Base-by-base conservation (phyloP, 2,888 invertebrate genomes). In the Drosophila demipolita region DNA sequence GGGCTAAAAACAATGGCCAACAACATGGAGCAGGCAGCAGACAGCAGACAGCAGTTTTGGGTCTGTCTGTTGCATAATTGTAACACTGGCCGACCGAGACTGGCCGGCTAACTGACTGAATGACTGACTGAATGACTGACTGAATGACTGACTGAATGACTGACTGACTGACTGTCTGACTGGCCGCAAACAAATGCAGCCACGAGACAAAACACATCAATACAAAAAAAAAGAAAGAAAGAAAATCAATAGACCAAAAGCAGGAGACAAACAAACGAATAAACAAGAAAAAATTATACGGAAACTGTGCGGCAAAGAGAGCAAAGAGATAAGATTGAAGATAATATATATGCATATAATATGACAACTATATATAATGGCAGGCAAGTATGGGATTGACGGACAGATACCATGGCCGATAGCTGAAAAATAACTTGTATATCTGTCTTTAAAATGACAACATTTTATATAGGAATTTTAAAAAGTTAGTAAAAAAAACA, bases 31-130 rank as follows among this genome's bases (percentile, higher is more conserved):
- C 20, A 15, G 45, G 23, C 23, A 55, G 12, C 11, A 50, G 49
- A 4, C 4, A 49, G 17, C 15, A 50, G 64, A 50, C 29, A 45
- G 49, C 29, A 35, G 66, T 33, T 65, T 38, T 20, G 54, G 55
- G 60, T 23, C 63, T 88, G 89, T 85, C 80, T 89, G 73, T 85
- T 82, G 86, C 90, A 89, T 85, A 82, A 87, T 89, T 87, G 85
- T 85, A 89, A 85, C 85, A 89, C 86, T 85, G 89, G 90, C 85
- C 90, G 90, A 85, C 89, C 82, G 75, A 79, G 73, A 67, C 69
- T 49, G 42, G 48, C 62, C 58, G 48, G 33, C 50, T 50, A 75
- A 23, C 53, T 55, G 69, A 29, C 60, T 58, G 42, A 29, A 15
- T 38, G 38, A 38, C 29, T 29, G 29, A 29, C 26, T 26, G 26